phyloP scores from a whole-genome alignment of 2,888 invertebrate genomes.

The Litoditis marina region DNA sequence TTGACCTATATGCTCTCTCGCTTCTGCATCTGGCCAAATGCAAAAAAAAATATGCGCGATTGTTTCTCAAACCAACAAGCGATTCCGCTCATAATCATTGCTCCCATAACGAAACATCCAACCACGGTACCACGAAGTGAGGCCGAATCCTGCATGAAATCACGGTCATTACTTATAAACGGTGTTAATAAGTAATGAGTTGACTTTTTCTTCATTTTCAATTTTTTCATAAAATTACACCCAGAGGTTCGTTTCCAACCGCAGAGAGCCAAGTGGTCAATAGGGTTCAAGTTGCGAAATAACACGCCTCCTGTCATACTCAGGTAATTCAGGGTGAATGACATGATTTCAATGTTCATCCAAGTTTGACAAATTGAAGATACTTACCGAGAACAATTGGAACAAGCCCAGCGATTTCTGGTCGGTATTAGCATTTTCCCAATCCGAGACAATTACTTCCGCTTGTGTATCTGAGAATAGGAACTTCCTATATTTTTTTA shows the following conservation, averaged over 20 bases:
- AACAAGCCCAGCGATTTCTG: background rate
- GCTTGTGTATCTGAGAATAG: background rate
- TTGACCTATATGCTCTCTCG: too few species aligned
- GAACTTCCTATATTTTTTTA: too few species aligned
- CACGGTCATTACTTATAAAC: too few species aligned
- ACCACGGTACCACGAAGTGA: slow-evolving; percentile 30
- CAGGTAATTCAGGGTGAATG: too few species aligned
- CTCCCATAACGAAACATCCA: slow-evolving; percentile 25
- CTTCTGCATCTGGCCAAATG: too few species aligned
- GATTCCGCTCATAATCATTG: slow-evolving; percentile 25
- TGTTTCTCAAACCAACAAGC: slow-evolving; percentile 2
- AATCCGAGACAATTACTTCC: background rate
- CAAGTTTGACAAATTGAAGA: too few species aligned
- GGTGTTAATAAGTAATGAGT: too few species aligned
- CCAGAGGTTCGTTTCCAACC: background rate
- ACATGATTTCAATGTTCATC: too few species aligned
- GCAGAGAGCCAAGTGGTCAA: too few species aligned
- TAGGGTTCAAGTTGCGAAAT: too few species aligned
- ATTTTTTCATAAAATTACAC: background rate
- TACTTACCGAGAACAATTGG: background rate
- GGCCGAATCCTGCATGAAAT: background rate
- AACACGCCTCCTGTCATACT: too few species aligned
- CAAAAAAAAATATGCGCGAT: background rate
- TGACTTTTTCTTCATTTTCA: too few species aligned
- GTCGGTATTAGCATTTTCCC: background rate